Evolutionary conservation across 1,140 invertebrate genomes (phyloP).

Genomic region (Trissolcus basalis): DNA sequence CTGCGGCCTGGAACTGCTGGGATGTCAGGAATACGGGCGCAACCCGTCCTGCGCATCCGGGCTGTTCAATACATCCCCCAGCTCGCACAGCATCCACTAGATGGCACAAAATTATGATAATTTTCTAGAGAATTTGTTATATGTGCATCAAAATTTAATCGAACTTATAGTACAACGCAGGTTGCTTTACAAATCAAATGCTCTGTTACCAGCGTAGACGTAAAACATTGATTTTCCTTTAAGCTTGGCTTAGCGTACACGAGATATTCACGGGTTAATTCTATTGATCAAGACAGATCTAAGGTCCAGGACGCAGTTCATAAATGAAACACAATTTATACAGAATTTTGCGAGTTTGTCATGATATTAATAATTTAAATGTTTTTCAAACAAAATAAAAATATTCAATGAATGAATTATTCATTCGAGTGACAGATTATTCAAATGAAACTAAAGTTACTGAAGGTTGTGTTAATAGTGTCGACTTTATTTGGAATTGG

Average conservation of each 20-base stretch:
- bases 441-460: too few species aligned
- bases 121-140: slow-evolving; percentile 40
- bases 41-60: slow-evolving; percentile 73
- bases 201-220: neutral
- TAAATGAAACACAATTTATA: too few species aligned
- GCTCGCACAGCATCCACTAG: slow-evolving; percentile 73
- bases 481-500: too few species aligned
- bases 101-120: slow-evolving; percentile 66
- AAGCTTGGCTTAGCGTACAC: neutral
- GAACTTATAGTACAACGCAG: slow-evolving; percentile 8
- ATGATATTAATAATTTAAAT: too few species aligned
- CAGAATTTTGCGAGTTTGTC: too few species aligned
- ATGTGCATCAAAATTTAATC: slow-evolving; percentile 25
- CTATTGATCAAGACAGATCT: slow-evolving; percentile 29
- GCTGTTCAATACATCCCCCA: slow-evolving; percentile 75
- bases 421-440: too few species aligned
- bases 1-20: slow-evolving; percentile 72
- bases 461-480: too few species aligned
- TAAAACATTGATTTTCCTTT: slow-evolving; percentile 21
- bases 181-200: neutral
- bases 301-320: too few species aligned
- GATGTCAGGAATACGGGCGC: slow-evolving; percentile 73
- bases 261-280: slow-evolving; percentile 16
- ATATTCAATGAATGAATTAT: too few species aligned
- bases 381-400: too few species aligned